A percentile compares a stretch with the other conserved stretches of the same genome.
These are phyloP conservation scores for Coboldia fuscipes DNA, from an alignment of 1,140 invertebrate species.

Conservation along the genomic window DNA sequence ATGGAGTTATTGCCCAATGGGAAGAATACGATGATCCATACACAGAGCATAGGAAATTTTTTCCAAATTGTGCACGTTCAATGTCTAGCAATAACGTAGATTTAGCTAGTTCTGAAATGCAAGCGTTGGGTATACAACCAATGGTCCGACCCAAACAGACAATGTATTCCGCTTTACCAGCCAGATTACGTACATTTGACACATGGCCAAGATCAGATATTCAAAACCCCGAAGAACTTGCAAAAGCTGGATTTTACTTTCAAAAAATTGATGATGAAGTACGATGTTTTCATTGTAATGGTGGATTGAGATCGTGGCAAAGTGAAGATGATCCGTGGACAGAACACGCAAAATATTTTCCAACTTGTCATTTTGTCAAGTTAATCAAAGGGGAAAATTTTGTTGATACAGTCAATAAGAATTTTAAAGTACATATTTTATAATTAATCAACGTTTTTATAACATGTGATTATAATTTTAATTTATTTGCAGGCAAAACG, in stretches of 20 bases:
- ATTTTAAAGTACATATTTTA: no score
- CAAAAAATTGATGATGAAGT: constrained; percentile 41
- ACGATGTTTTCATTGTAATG: constrained; percentile 80
- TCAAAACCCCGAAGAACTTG: constrained; percentile 40
- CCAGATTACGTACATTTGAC: constrained; percentile 36
- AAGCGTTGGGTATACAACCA: constrained; percentile 36
- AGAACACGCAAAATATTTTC: constrained; percentile 80
- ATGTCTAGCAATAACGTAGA: constrained; percentile 16
- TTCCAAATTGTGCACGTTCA: constrained; percentile 39
- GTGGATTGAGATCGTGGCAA: constrained; percentile 69
- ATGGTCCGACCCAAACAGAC: constrained; percentile 35
- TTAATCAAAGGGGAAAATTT: constrained; percentile 51
- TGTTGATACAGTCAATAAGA: constrained; percentile 25
- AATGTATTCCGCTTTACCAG: constrained; percentile 35
- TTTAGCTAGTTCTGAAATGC: constrained; percentile 21
- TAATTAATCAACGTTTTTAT: no score
- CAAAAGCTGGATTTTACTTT: constrained; percentile 60
- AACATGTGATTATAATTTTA: no score
- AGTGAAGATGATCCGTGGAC: constrained; percentile 66
- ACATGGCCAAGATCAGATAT: constrained; percentile 36
- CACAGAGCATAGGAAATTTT: constrained; percentile 46
- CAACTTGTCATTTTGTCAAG: constrained; percentile 56
- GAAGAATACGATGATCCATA: constrained; percentile 48
- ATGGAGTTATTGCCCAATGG: constrained; percentile 53
- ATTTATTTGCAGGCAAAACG: no score